phyloP scores from a whole-genome alignment of 30 jellyfish, hydroid and myxozoan species.

The Aurelia sp. region DNA sequence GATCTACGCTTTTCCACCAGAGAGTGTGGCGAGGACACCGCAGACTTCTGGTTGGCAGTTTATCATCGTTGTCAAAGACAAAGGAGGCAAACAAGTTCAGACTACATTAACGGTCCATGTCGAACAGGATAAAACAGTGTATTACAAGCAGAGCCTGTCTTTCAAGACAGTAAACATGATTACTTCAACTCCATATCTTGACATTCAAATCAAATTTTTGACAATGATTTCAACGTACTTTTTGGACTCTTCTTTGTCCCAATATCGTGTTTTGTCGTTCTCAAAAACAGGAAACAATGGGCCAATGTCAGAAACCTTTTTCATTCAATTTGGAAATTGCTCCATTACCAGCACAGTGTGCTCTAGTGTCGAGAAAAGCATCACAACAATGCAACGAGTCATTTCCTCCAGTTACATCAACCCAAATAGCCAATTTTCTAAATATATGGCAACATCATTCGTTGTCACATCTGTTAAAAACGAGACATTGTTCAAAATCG shows the following conservation, averaged over 20 bases:
- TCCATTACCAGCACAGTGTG: constrained; percentile 54
- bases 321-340: constrained; percentile 71
- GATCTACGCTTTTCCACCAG: constrained; percentile 79
- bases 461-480: constrained; percentile 43
- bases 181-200: constrained; percentile 51
- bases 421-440: constrained; percentile 25
- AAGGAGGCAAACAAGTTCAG: constrained; percentile 48
- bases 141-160: constrained; percentile 33
- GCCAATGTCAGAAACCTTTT: constrained; percentile 46
- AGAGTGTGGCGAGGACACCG: constrained; percentile 47
- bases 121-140: not conserved
- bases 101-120: constrained; percentile 36
- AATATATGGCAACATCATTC: constrained; percentile 32
- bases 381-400: constrained; percentile 4
- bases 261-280: constrained; percentile 66
- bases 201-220: constrained; percentile 68
- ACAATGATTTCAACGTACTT: constrained; percentile 50
- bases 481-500: constrained; percentile 38
- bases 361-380: not conserved
- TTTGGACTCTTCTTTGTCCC: constrained; percentile 33
- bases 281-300: constrained; percentile 45
- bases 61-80: constrained; percentile 54
- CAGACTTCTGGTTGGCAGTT: constrained; percentile 61
- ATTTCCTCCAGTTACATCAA: constrained; percentile 5
- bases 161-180: constrained; percentile 46